A percentile compares a stretch with the other conserved stretches of the same genome.
These are phyloP conservation scores for Fregetta grallaria DNA, from an alignment of 2,113 vertebrate genomes.

Conservation along the genomic window DNA sequence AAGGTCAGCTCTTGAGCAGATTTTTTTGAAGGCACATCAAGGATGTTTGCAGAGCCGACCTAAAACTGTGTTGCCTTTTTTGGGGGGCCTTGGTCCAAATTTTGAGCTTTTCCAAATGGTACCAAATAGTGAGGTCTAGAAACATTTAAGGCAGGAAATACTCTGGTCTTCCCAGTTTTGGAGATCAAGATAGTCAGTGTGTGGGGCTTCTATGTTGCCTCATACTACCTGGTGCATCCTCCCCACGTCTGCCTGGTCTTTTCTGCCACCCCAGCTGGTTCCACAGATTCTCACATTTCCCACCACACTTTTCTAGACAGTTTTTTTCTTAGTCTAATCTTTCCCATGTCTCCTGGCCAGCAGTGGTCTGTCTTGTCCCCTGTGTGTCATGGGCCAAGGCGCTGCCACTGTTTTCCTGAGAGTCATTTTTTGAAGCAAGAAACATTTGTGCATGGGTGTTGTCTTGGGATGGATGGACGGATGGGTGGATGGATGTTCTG, in stretches of 20 bases:
- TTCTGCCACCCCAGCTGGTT: not conserved
- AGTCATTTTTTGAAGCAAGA: not conserved
- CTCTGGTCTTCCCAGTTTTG: not conserved
- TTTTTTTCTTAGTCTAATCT: not conserved
- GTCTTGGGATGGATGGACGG: not conserved
- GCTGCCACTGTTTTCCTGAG: not conserved
- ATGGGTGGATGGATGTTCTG: not conserved
- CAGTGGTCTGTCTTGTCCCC: not conserved
- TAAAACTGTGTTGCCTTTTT: not conserved
- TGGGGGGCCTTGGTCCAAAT: not conserved
- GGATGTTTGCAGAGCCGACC: not conserved
- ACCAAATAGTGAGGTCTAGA: not conserved
- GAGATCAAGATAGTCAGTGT: not conserved
- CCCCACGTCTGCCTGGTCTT: not conserved
- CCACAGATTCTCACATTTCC: not conserved
- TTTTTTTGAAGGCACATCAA: not conserved
- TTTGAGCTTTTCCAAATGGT: not conserved
- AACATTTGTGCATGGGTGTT: not conserved
- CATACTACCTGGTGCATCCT: not conserved
- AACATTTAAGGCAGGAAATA: not conserved
- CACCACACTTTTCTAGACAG: not conserved
- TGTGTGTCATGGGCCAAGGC: no score
- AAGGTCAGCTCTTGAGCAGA: not conserved
- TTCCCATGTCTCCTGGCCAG: not conserved
- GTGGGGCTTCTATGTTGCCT: not conserved